Percentiles rank a stretch among this genome's conserved stretches.
Evolutionary conservation across 2,113 vertebrate genomes (phyloP).

Genomic region (Prionailurus viverrinus): DNA sequence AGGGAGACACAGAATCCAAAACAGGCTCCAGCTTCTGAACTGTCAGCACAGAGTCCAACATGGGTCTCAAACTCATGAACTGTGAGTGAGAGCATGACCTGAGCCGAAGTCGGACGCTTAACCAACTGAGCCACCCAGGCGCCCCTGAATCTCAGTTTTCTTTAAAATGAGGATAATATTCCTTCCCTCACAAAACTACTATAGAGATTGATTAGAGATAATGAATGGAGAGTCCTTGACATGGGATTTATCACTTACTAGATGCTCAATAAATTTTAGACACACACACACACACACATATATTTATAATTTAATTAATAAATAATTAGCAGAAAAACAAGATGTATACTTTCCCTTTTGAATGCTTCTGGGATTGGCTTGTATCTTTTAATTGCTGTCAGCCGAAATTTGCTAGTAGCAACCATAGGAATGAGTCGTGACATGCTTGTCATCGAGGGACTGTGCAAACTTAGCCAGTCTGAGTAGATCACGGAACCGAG

Average conservation of each 20-base stretch:
- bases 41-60: too few relatives aligned
- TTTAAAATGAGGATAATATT: conserved; percentile 30
- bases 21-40: too few relatives aligned
- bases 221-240: not conserved
- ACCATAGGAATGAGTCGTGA: not conserved
- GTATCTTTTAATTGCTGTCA: not conserved
- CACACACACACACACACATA: not conserved
- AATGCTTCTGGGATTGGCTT: not conserved
- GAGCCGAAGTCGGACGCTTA: too few relatives aligned
- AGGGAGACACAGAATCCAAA: too few relatives aligned
- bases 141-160: not conserved
- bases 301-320: not conserved
- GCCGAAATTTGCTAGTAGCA: not conserved
- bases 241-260: not conserved
- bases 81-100: too few relatives aligned
- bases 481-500: not conserved
- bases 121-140: too few relatives aligned
- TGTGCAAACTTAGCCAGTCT: not conserved
- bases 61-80: too few relatives aligned
- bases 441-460: not conserved
- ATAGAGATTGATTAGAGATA: not conserved
- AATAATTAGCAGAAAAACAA: conserved; percentile 41
- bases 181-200: not conserved
- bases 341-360: not conserved
- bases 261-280: not conserved